Conservation (phyloP, 2,797 vertebrate species). For the Discoglossus pictus region DNA sequence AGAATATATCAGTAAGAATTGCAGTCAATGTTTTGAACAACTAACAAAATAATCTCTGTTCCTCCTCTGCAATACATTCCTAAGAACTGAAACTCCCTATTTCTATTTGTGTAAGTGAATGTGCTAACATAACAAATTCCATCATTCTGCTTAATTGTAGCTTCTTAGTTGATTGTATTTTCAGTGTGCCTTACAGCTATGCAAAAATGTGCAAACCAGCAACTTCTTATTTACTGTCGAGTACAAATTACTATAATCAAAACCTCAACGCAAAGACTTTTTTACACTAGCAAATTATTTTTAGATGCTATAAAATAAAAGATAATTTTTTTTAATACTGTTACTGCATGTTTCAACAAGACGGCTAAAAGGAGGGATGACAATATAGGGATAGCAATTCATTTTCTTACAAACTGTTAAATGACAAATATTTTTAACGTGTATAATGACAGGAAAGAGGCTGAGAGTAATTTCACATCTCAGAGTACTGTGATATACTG, state of each 20-base stretch:
- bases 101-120: conserved; percentile 10
- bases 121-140: conserved; percentile 29
- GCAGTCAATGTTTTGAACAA: neutral
- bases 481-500: neutral
- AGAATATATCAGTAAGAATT: conserved; percentile 32
- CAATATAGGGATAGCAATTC: no score
- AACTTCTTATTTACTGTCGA: no score
- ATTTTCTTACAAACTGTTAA: no score
- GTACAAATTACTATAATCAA: neutral
- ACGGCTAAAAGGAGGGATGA: no score
- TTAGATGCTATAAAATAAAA: no score
- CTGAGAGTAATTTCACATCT: conserved; percentile 6
- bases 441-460: neutral
- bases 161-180: conserved; percentile 14
- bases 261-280: neutral
- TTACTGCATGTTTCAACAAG: no score
- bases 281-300: no score
- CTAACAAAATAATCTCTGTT: conserved; percentile 26
- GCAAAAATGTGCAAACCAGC: neutral
- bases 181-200: conserved; percentile 8
- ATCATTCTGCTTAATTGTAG: conserved; percentile 16
- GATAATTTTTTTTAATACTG: no score
- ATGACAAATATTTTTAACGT: no score
- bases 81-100: conserved; percentile 6
- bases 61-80: conserved; percentile 31